Evolutionary conservation across 2,888 invertebrate species (phyloP).

Genomic region (Catocala fraxini): DNA sequence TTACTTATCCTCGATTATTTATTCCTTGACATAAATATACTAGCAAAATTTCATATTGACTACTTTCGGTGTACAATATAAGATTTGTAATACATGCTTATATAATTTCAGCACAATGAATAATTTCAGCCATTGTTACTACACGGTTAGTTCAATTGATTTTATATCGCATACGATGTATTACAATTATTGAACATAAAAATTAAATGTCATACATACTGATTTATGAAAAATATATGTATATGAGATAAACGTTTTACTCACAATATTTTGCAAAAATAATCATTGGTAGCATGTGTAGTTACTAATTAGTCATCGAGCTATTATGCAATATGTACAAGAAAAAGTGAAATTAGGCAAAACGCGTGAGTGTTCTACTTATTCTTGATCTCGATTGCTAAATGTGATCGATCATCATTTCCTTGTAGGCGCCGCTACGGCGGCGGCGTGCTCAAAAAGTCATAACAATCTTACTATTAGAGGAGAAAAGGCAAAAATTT

Average conservation of each 20-base stretch:
- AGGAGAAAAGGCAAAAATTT: slow-evolving; percentile 43
- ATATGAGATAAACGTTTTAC: background rate
- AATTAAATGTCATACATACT: no score
- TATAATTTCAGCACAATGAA: no score
- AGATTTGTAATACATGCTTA: background rate
- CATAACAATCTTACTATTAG: slow-evolving; percentile 66
- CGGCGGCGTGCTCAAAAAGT: slow-evolving; percentile 63
- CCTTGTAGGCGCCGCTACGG: slow-evolving; percentile 67
- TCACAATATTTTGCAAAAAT: slow-evolving; percentile 12
- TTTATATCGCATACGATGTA: no score
- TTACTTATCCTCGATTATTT: slow-evolving; percentile 69
- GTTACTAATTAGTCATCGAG: slow-evolving; percentile 28
- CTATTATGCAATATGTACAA: slow-evolving; percentile 44
- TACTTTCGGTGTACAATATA: slow-evolving; percentile 13
- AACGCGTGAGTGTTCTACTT: slow-evolving; percentile 72
- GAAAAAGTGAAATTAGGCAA: slow-evolving; percentile 69
- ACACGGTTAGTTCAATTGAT: no score
- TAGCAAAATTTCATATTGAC: slow-evolving; percentile 40
- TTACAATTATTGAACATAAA: no score
- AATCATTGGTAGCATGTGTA: slow-evolving; percentile 20
- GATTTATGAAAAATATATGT: background rate
- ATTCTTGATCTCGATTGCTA: slow-evolving; percentile 70
- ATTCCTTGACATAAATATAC: slow-evolving; percentile 69
- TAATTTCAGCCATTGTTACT: no score
- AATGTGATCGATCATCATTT: slow-evolving; percentile 70